These are phyloP conservation scores for Malurus splendens DNA, from an alignment of 2,797 vertebrate genomes.

Conservation along the genomic window DNA sequence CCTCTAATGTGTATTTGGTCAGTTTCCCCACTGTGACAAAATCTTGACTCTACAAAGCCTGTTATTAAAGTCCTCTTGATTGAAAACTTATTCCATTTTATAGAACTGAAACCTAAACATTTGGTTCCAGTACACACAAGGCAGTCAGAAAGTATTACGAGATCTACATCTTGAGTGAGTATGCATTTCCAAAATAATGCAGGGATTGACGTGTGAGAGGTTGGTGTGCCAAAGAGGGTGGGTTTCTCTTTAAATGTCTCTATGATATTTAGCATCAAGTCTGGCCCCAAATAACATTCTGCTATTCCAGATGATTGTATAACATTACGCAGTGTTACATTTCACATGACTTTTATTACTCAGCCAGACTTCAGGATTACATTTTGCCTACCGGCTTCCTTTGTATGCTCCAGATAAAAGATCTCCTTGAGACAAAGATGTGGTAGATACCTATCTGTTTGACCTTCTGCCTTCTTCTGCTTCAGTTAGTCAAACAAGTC, in stretches of 20 bases:
- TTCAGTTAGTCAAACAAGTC: conserved; percentile 5
- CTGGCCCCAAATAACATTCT: conserved; percentile 28
- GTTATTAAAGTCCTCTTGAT: background rate
- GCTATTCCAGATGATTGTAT: conserved; percentile 16
- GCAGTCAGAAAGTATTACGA: background rate
- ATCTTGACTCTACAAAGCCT: background rate
- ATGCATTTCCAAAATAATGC: conserved; percentile 7
- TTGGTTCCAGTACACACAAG: conserved; percentile 8
- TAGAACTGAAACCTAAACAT: background rate
- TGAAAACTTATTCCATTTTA: conserved; percentile 19
- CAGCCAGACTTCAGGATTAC: background rate
- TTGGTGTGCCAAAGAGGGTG: conserved; percentile 11
- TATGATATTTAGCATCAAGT: conserved; percentile 31
- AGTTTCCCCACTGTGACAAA: conserved; percentile 35
- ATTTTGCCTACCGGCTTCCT: conserved; percentile 15
- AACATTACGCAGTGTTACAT: conserved; percentile 12
- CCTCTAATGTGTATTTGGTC: conserved; percentile 1
- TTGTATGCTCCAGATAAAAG: conserved; percentile 21
- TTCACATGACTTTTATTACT: conserved; percentile 39
- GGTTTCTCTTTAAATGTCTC: conserved; percentile 29
- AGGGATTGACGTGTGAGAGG: background rate
- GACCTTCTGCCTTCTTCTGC: background rate
- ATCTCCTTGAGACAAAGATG: background rate
- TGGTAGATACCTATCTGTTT: background rate
- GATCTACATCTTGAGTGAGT: background rate